These are phyloP conservation scores for Poecilus cupreus DNA, from an alignment of 2,888 invertebrate species.

Conservation along the genomic window DNA sequence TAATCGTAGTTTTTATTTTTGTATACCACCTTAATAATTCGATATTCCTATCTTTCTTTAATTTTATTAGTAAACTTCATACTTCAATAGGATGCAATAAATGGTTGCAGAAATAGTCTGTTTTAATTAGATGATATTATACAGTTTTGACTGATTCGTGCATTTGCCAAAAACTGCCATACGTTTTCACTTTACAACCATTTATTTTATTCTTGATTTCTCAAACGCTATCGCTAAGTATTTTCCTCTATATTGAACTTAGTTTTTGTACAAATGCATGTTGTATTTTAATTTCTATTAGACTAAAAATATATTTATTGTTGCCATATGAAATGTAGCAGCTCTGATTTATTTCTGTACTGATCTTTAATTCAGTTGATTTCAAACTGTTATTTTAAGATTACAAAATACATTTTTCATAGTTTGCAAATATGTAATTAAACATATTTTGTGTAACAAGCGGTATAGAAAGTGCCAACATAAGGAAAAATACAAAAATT, in stretches of 20 bases:
- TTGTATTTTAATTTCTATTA: background rate
- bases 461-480: conserved; percentile 11
- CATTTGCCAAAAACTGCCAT: conserved; percentile 18
- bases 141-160: background rate
- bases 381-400: conserved; percentile 43
- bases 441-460: conserved; percentile 31
- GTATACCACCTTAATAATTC: background rate
- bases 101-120: conserved; percentile 26
- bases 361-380: conserved; percentile 44
- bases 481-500: background rate
- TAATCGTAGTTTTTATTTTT: conserved; percentile 21
- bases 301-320: conserved; percentile 41
- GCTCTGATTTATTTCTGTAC: conserved; percentile 10
- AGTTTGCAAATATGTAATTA: conserved; percentile 36
- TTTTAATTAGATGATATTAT: conserved; percentile 3
- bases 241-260: conserved; percentile 27
- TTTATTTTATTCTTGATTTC: conserved; percentile 12
- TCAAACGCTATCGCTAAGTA: conserved; percentile 2
- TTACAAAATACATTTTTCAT: background rate
- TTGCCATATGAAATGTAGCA: conserved; percentile 40
- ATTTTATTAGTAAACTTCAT: background rate
- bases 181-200: background rate
- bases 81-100: background rate
- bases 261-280: conserved; percentile 42
- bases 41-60: conserved; percentile 14